A percentile compares a stretch with the other conserved stretches of the same genome.
Evolutionary conservation across 2,797 vertebrate species (phyloP).

Genomic region (Manis pentadactyla): DNA sequence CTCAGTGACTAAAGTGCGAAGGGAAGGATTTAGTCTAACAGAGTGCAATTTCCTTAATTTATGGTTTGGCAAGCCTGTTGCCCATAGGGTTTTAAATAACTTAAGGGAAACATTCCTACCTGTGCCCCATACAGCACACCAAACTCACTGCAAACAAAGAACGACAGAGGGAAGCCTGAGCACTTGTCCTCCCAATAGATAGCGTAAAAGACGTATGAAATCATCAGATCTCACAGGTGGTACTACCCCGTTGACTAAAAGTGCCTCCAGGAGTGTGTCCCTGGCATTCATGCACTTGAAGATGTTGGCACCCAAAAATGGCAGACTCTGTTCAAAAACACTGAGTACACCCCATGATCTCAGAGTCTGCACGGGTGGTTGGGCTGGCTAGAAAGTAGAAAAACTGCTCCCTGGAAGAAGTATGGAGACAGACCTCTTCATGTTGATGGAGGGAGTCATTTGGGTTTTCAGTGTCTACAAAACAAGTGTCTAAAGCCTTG

Average conservation of each 20-base stretch:
- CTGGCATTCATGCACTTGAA: constrained; percentile 57
- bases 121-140: background rate
- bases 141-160: background rate
- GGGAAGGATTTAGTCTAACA: constrained; percentile 57
- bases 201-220: background rate
- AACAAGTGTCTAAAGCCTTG: background rate
- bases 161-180: background rate
- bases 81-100: constrained; percentile 47
- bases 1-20: constrained; percentile 31
- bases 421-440: background rate
- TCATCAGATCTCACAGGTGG: background rate
- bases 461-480: background rate
- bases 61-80: constrained; percentile 27
- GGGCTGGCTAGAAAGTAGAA: constrained; percentile 14
- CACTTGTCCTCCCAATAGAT: background rate
- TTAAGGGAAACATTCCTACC: background rate
- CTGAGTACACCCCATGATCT: background rate
- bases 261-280: constrained; percentile 2
- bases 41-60: constrained; percentile 58
- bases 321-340: constrained; percentile 61
- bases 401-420: background rate
- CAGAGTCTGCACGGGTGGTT: background rate
- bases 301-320: constrained; percentile 56
- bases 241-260: background rate
- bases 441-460: constrained; percentile 22